Evolutionary conservation across 2,888 invertebrate genomes (phyloP).

Genomic region (Xiphydria camelus): DNA sequence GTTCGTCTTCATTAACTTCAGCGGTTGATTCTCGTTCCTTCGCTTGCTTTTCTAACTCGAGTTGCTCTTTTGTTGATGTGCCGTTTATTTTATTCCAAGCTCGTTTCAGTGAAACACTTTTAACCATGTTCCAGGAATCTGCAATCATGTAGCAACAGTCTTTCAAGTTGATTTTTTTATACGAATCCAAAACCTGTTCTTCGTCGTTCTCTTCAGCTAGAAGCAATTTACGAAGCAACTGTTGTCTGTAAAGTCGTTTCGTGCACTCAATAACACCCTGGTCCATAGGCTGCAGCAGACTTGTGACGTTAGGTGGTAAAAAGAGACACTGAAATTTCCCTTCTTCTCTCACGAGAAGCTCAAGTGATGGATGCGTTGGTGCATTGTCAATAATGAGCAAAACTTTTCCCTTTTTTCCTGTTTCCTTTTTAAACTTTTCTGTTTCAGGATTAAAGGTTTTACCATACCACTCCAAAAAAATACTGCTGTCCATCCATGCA

Average conservation of each 20-base stretch:
- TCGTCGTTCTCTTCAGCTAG: constrained; percentile 19
- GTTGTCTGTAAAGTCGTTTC: constrained; percentile 30
- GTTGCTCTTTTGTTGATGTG: too few species aligned
- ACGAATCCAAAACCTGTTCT: constrained; percentile 16
- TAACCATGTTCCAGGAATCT: constrained; percentile 25
- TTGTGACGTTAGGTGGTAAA: constrained; percentile 29
- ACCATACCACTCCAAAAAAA: constrained; percentile 32
- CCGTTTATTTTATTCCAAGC: constrained; percentile 26
- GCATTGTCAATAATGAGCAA: constrained; percentile 25
- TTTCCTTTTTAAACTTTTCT: constrained; percentile 8
- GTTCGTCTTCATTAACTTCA: too few species aligned
- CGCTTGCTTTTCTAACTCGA: too few species aligned
- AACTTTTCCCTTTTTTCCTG: constrained; percentile 18
- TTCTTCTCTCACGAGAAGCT: constrained; percentile 19
- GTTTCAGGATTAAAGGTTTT: constrained; percentile 24
- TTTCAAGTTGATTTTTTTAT: constrained; percentile 22
- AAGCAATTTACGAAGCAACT: constrained; percentile 22
- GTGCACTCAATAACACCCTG: constrained; percentile 33
- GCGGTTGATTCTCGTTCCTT: too few species aligned
- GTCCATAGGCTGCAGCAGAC: constrained; percentile 36
- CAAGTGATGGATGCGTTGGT: constrained; percentile 19
- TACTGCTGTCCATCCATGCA: constrained; percentile 33
- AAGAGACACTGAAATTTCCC: constrained; percentile 23
- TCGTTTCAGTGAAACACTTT: constrained; percentile 17
- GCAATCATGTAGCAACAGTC: constrained; percentile 26